Percentiles rank a stretch among this genome's conserved stretches.
Conservation (phyloP, 2,797 vertebrate species). For the Columba guinea region DNA sequence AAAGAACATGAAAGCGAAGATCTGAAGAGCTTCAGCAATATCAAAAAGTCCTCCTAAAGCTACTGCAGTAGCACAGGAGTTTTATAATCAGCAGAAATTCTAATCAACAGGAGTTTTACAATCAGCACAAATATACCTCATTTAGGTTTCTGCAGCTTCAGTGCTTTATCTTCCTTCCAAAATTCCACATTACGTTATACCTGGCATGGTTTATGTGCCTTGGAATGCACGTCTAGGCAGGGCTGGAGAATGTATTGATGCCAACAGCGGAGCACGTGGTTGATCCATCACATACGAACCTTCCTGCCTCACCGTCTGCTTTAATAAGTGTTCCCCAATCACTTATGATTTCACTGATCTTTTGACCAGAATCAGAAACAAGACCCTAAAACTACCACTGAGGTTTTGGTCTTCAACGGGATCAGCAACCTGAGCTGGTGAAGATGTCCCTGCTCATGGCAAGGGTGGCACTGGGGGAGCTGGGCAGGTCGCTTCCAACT, state of each 20-base stretch:
- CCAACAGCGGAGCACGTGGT: background rate
- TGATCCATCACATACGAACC: background rate
- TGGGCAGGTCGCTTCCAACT: too few relatives aligned
- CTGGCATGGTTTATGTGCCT: background rate
- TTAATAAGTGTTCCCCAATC: background rate
- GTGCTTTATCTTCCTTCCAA: background rate
- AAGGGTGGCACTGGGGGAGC: too few relatives aligned
- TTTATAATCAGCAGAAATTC: background rate
- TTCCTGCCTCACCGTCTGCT: background rate
- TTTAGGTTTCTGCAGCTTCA: background rate
- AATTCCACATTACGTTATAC: background rate
- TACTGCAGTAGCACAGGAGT: background rate
- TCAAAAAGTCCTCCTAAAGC: background rate
- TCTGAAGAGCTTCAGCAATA: background rate
- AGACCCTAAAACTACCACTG: background rate
- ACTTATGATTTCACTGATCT: background rate
- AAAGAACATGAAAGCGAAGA: slow-evolving; percentile 34
- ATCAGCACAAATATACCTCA: background rate
- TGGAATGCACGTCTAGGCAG: rapidly evolving
- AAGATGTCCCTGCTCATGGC: too few relatives aligned
- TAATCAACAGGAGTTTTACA: background rate
- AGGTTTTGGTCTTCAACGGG: background rate
- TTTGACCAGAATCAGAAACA: background rate
- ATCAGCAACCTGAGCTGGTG: too few relatives aligned
- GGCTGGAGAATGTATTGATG: rapidly evolving